A percentile compares a stretch with the other conserved stretches of the same genome.
Evolutionary conservation across 2,797 vertebrate species (phyloP).

Genomic region (Mormyrus proboscirostris): DNA sequence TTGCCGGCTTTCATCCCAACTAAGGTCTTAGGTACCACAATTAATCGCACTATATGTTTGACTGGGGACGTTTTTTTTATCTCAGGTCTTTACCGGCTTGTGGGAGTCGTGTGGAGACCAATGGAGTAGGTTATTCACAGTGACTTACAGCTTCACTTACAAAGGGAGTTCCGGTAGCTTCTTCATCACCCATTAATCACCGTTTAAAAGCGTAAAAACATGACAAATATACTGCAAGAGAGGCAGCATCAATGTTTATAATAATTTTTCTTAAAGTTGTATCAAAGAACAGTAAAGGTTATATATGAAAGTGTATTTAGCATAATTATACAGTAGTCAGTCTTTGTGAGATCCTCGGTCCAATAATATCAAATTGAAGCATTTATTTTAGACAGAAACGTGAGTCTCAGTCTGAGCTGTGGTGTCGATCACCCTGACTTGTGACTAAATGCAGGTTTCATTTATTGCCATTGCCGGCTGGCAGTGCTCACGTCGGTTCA

Average conservation of each 20-base stretch:
- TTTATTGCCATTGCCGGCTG: neutral
- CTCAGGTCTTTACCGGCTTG: neutral
- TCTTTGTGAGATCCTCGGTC: neutral
- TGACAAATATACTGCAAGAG: neutral
- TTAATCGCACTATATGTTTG: neutral
- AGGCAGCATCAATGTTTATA: neutral
- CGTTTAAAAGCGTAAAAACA: neutral
- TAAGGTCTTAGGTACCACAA: neutral
- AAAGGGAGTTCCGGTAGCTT: neutral
- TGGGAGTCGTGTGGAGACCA: neutral
- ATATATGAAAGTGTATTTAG: neutral
- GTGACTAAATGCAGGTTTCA: neutral
- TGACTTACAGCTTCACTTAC: neutral
- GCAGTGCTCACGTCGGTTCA: neutral
- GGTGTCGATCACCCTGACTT: neutral
- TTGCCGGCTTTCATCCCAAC: neutral
- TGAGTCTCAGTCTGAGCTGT: neutral
- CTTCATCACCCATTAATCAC: neutral
- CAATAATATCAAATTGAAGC: neutral
- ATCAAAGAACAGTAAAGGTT: neutral
- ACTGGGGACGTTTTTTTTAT: neutral
- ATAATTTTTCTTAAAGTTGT: neutral
- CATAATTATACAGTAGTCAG: neutral
- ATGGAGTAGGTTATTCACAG: neutral
- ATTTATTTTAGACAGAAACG: neutral